Evolutionary conservation across 2,888 invertebrate species (phyloP).

Genomic region (Nyleta sp.): DNA sequence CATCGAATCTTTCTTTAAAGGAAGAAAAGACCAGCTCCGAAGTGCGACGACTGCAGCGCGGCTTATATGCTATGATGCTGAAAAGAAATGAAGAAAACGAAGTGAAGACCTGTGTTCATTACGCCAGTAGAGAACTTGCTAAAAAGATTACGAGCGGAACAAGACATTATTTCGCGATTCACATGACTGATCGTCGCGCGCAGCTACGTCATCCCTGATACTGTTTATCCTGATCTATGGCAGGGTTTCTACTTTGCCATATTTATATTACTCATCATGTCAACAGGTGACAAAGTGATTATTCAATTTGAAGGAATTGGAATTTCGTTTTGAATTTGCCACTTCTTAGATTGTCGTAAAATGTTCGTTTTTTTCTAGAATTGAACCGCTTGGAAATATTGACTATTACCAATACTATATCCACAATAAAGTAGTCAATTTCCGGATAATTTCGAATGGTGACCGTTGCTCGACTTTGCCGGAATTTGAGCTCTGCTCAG

Average conservation of each 20-base stretch:
- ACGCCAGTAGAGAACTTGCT: conserved; percentile 15
- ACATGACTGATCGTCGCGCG: conserved; percentile 29
- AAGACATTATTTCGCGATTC: conserved; percentile 42
- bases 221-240: conserved; percentile 1
- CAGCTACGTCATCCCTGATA: background rate
- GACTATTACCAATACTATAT: no score
- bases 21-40: conserved; percentile 14
- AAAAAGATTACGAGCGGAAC: conserved; percentile 32
- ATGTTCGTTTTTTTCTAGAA: no score
- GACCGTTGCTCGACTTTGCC: no score
- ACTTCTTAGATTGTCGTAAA: no score
- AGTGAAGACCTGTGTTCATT: conserved; percentile 42
- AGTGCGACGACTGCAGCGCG: conserved; percentile 28
- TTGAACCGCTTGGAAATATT: no score
- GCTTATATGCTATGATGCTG: conserved; percentile 24
- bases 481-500: no score
- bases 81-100: conserved; percentile 47
- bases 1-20: conserved; percentile 43
- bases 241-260: background rate
- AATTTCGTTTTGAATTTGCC: no score
- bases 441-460: no score
- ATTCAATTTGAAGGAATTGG: no score
- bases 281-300: background rate
- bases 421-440: no score
- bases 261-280: conserved; percentile 5